These are phyloP conservation scores for Idris sp. DNA, from an alignment of 1,140 invertebrate genomes.

Conservation along the genomic window DNA sequence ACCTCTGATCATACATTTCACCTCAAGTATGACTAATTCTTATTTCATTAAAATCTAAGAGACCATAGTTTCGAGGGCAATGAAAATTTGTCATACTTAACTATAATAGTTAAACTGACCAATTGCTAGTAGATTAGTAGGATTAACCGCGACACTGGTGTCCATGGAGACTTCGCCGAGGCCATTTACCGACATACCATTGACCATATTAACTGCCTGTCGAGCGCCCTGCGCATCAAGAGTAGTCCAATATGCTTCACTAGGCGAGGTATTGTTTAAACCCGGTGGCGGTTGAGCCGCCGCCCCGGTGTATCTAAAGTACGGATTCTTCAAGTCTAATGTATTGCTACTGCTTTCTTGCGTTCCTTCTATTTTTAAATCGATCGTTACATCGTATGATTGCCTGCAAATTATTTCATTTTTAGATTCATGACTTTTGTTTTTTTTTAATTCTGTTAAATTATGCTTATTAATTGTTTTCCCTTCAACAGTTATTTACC, in stretches of 20 bases:
- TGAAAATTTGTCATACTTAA: slow-evolving; percentile 25
- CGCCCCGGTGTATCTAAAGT: slow-evolving; percentile 95
- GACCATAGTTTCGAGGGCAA: too few species aligned
- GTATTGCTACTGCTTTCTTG: slow-evolving; percentile 89
- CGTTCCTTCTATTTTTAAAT: slow-evolving; percentile 93
- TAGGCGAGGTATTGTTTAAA: slow-evolving; percentile 91
- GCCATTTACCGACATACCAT: slow-evolving; percentile 88
- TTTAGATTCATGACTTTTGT: background rate
- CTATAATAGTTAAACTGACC: slow-evolving; percentile 73
- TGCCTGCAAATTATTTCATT: slow-evolving; percentile 81
- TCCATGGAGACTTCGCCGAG: slow-evolving; percentile 86
- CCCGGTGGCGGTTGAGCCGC: slow-evolving; percentile 93
- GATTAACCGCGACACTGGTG: slow-evolving; percentile 78
- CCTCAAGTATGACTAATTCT: too few species aligned
- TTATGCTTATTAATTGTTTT: background rate
- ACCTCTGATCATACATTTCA: too few species aligned
- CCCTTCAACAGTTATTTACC: slow-evolving; percentile 78
- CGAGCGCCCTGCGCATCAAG: slow-evolving; percentile 86
- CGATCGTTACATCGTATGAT: slow-evolving; percentile 99
- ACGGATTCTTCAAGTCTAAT: slow-evolving; percentile 98
- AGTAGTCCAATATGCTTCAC: slow-evolving; percentile 93
- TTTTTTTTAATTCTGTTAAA: background rate
- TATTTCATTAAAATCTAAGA: too few species aligned
- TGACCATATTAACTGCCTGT: slow-evolving; percentile 88
- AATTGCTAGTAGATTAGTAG: slow-evolving; percentile 79